Percentiles rank a stretch among this genome's conserved stretches.
Conservation (phyloP, 2,888 invertebrate species). For the Caenorhabditis zanzibari region DNA sequence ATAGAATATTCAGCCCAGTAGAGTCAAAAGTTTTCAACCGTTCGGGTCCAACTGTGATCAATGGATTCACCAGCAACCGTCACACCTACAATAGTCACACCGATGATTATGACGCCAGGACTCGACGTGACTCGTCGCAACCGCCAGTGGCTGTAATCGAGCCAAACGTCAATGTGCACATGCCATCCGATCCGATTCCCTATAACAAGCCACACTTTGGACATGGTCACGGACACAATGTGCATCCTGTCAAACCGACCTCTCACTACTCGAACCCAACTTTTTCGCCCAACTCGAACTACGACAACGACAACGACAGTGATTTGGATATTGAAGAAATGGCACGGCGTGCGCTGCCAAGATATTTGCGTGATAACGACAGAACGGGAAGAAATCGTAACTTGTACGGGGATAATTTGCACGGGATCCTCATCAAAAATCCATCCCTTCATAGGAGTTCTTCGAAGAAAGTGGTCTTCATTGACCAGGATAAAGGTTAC, state of each 20-base stretch:
- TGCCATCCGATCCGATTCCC: conserved; percentile 60
- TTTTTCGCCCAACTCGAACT: conserved; percentile 59
- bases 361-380: conserved; percentile 49
- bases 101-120: conserved; percentile 54
- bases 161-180: conserved; percentile 64
- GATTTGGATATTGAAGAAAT: conserved; percentile 67
- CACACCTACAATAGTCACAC: conserved; percentile 66
- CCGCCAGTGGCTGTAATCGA: conserved; percentile 68
- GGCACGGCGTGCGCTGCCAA: conserved; percentile 61
- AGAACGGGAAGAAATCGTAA: conserved; percentile 45
- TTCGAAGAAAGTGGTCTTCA: conserved; percentile 66
- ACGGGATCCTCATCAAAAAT: conserved; percentile 65
- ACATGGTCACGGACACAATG: conserved; percentile 27
- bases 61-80: conserved; percentile 70
- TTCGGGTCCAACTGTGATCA: conserved; percentile 59
- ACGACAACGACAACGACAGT: conserved; percentile 67
- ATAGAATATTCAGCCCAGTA: conserved; percentile 68
- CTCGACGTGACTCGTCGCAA: conserved; percentile 62
- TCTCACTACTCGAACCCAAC: conserved; percentile 41
- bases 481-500: conserved; percentile 66
- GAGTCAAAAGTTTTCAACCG: conserved; percentile 68
- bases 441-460: conserved; percentile 65
- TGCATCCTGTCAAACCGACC: conserved; percentile 45
- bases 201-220: conserved; percentile 60
- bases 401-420: conserved; percentile 60